phyloP scores from a whole-genome alignment of 2,113 vertebrate species.

The Limanda limanda region DNA sequence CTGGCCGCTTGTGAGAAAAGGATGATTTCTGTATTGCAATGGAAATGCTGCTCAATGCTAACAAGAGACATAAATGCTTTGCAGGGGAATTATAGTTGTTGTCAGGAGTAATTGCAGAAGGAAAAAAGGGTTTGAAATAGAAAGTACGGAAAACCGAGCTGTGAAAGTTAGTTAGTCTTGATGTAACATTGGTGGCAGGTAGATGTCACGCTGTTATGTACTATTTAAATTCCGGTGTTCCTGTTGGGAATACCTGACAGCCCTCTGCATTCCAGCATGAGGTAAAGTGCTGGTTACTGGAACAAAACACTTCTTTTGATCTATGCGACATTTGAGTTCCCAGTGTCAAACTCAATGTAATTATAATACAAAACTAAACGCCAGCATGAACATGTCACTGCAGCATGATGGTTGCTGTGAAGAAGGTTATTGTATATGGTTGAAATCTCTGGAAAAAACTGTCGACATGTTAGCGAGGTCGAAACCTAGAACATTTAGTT shows the following conservation, averaged over 20 bases:
- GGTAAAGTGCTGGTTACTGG: not conserved
- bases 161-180: conserved; percentile 9
- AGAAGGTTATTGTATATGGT: not conserved
- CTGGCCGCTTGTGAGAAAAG: conserved; percentile 15
- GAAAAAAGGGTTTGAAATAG: conserved; percentile 31
- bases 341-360: not conserved
- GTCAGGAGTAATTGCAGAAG: conserved; percentile 31
- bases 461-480: too few relatives aligned
- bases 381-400: not conserved
- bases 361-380: too few relatives aligned
- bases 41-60: not conserved
- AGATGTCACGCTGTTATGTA: not conserved
- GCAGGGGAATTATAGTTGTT: conserved; percentile 41
- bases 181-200: not conserved
- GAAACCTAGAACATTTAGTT: not conserved
- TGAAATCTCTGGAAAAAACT: too few relatives aligned
- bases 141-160: conserved; percentile 8
- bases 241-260: not conserved
- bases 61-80: conserved; percentile 30
- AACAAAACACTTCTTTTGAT: not conserved
- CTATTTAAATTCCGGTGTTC: not conserved
- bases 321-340: not conserved
- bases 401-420: not conserved
- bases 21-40: conserved; percentile 8
- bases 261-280: not conserved